phyloP scores from a whole-genome alignment of 2,113 vertebrate species.

The Pterocles orientalis region DNA sequence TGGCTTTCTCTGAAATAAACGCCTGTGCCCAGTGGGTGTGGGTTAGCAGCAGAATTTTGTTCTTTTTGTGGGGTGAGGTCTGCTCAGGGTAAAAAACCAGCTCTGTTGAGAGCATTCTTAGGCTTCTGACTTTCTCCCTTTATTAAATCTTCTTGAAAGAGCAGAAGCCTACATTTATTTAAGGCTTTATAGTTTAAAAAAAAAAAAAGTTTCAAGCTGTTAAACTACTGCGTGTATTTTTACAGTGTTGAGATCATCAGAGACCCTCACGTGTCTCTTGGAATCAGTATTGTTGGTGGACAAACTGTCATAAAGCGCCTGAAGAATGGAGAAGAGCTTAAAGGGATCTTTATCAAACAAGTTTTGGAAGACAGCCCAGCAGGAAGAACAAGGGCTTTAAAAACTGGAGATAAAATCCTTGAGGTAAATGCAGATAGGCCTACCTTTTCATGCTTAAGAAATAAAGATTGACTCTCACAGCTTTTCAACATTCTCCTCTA shows the following conservation, averaged over 20 bases:
- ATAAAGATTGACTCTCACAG: neutral
- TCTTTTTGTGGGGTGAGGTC: neutral
- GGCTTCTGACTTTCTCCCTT: neutral
- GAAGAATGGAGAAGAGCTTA: constrained; percentile 95
- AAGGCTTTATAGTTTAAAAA: neutral
- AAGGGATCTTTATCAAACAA: constrained; percentile 98
- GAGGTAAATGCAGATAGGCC: constrained; percentile 80
- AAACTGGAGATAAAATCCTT: constrained; percentile 98
- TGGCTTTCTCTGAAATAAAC: constrained; percentile 5
- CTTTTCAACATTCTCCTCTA: neutral
- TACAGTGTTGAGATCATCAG: constrained; percentile 90
- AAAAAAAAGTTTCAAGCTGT: constrained; percentile 16
- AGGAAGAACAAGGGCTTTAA: constrained; percentile 83
- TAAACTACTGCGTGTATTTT: neutral
- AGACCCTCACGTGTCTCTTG: constrained; percentile 86
- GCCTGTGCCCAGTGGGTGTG: neutral
- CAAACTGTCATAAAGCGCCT: constrained; percentile 92
- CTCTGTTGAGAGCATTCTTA: neutral
- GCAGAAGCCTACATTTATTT: neutral
- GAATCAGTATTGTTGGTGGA: constrained; percentile 98
- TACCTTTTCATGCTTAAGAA: neutral
- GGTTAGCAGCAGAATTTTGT: neutral
- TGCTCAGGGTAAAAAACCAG: neutral
- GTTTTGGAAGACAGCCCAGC: constrained; percentile 91
- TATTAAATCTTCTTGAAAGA: constrained; percentile 25